Evolutionary conservation across 2,888 invertebrate genomes (phyloP), one percentile per base, ranked within the genome.

Genomic region (Beris chalybata): DNA sequence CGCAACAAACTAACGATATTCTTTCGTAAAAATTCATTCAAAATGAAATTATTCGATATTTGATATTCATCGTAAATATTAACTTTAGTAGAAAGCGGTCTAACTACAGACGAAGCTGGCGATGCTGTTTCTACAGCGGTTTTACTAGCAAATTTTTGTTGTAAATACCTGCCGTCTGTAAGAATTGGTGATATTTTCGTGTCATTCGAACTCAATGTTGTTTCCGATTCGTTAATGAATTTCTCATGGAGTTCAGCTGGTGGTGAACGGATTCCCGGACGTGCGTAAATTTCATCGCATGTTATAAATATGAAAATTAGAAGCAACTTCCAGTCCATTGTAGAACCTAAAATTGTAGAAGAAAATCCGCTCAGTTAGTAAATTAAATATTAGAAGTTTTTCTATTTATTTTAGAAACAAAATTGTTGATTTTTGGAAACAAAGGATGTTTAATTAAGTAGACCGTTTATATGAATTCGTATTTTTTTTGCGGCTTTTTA

Each of bases 81-180:
- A 48, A 47, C 54, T 53, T 47, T 56, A 57, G n/a, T 38, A 5
- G 54, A 9, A 30, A 22, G 43, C 56, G n/a, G 15, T 47, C 38
- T 12, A 5, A 4, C 30, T 48, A 32, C 47, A 54, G 31, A 29
- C 54, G 31, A 9, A 13, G 30, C 5, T 45, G 45, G 31, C 30
- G 13, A 38, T 43, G 50, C 43, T 38, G 50, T 15, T 32, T 50
- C 15, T 15, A 15, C 22, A 38, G 32, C 61, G 32, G 38, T 38
- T 56, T 52, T 30, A 64, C 53, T 69, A 63, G 48, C 30, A 38
- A 61, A 48, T 63, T 50, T 56, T 48, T 65, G n/a, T 48, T 64
- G 45, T 66, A 70, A 70, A 64, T 70, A 70, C 70, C 70, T 70
- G 70, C 68, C 67, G 66, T 70, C 68, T 50, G 64, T 65, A 31